Evolutionary conservation across 2,113 vertebrate species (phyloP).

Genomic region (Euleptes europaea): DNA sequence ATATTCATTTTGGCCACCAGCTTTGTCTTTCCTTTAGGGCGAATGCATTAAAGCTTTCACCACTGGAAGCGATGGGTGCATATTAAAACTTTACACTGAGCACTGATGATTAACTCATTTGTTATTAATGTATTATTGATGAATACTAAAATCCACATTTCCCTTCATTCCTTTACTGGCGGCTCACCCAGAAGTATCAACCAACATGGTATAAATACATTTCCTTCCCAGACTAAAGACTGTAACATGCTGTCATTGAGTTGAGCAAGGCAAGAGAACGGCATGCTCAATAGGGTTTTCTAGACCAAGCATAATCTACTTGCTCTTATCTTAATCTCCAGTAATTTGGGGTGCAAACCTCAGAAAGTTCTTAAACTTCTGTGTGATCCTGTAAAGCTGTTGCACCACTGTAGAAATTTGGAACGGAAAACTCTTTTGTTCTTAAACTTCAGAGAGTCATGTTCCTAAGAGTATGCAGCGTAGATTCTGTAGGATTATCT

Average conservation of each 20-base stretch:
- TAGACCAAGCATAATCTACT: conserved; percentile 54
- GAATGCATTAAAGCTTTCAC: background rate
- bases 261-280: conserved; percentile 24
- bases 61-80: background rate
- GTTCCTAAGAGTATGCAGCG: conserved; percentile 52
- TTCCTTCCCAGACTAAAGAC: conserved; percentile 15
- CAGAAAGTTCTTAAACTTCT: conserved; percentile 44
- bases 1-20: background rate
- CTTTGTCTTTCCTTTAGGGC: background rate
- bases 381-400: conserved; percentile 30
- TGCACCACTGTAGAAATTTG: conserved; percentile 53
- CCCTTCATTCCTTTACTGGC: conserved; percentile 5
- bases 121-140: conserved; percentile 10
- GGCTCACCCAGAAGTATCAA: conserved; percentile 1
- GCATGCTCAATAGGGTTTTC: background rate
- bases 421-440: conserved; percentile 62
- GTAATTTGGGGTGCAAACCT: conserved; percentile 38
- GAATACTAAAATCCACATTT: background rate
- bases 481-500: conserved; percentile 69
- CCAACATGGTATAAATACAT: conserved; percentile 20
- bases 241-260: background rate
- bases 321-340: conserved; percentile 38
- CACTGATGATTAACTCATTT: background rate
- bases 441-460: conserved; percentile 66
- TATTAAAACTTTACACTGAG: background rate